Base-by-base conservation (phyloP, 2,888 invertebrate species). In the Villa cingulata region DNA sequence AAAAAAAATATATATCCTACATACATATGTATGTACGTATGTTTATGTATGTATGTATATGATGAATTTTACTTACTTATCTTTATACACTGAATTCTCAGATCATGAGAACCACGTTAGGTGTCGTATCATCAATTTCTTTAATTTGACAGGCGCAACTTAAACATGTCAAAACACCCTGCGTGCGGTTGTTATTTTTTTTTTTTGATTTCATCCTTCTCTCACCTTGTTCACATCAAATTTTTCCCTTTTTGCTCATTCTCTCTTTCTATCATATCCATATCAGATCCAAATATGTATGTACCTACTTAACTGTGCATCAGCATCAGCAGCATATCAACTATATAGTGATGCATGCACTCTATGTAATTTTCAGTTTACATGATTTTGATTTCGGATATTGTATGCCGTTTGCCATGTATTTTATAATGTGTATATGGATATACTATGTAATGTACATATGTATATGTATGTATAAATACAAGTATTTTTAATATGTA, bases 91-190 rank as follows among this genome's bases (percentile, higher is more conserved):
- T 12, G 29, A 32, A 32, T 32, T 32, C 12, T 32, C 12, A 12
- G 12, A 6, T 16, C 66, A 65, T 67, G 65, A 64, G 66, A 68
- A 67, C 64, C 68, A 63, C 65, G 62, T 65, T 68, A 67, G 68
- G 67, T 68, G 68, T 68, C 65, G 68, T 67, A 68, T 68, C 68
- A 68, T 68, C 68, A 68, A 68, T 68, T 68, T 67, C 65, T 66
- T 68, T 68, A 68, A 68, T 68, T 68, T 68, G 68, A 68, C 68
- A 68, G 64, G 66, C 68, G 65, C 67, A 68, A 67, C 67, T 68
- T 66, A 68, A 68, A 68, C 67, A 68, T 68, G 67, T 68, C 68
- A 68, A 67, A 68, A 68, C 67, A 58, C 55, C 56, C 56, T 56
- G 57, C 63, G 61, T 64, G 63, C 61, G 62, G 59, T 60, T 62